Evolutionary conservation across 2,888 invertebrate species (phyloP).

Genomic region (Antheraea yamamai): DNA sequence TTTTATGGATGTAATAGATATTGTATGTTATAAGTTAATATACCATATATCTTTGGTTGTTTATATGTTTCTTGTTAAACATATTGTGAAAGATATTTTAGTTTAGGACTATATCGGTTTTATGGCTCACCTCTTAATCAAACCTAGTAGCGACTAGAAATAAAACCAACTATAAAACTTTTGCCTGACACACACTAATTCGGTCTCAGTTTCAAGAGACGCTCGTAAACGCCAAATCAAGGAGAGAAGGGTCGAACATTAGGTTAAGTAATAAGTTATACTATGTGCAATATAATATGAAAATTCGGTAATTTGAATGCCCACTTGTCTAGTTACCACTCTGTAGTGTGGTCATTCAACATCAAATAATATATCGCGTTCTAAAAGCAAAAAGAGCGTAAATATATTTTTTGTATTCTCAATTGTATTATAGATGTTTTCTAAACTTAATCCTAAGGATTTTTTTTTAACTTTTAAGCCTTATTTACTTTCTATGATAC

Average conservation of each 20-base stretch:
- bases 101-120: not conserved
- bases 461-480: too few species aligned
- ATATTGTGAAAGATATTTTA: not conserved
- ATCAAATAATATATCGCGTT: too few species aligned
- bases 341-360: too few species aligned
- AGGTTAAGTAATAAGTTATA: not conserved
- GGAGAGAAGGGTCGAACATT: not conserved
- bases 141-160: not conserved
- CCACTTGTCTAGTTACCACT: too few species aligned
- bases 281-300: not conserved
- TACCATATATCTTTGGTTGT: not conserved
- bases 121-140: not conserved
- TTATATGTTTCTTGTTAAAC: not conserved
- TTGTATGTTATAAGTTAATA: not conserved
- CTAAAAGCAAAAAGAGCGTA: too few species aligned
- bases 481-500: too few species aligned
- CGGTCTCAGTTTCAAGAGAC: not conserved
- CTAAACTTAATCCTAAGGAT: too few species aligned
- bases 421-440: too few species aligned
- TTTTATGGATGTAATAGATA: constrained; percentile 3
- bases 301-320: too few species aligned
- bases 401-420: too few species aligned
- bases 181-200: not conserved
- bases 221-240: not conserved
- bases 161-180: not conserved